Base-by-base conservation (phyloP, 1,140 invertebrate genomes). In the Spodoptera frugiperda region DNA sequence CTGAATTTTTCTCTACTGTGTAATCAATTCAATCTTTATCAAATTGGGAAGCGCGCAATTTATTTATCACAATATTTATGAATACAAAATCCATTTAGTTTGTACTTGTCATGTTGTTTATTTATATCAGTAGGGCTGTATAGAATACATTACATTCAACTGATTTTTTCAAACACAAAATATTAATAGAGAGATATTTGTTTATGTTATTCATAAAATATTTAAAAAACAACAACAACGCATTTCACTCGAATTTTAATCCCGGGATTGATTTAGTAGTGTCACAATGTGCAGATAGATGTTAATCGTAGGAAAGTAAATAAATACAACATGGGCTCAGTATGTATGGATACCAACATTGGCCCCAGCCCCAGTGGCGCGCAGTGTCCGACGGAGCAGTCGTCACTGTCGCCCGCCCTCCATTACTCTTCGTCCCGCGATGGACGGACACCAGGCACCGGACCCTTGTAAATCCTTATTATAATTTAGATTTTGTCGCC, bases 341-440 rank as follows among this genome's bases (percentile, higher is more conserved):
- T 25, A 25, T 39, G 33, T 39, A 6, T 39, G 2, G 1, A 10
- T 10, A 39, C 33, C 8, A 39, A 10, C 1, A 39, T 39, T 51
- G 12, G 0, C 48, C 12, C 17, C 25, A 30, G 19, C 12, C 4
- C 11, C 33, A 39, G 33, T 10, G 9, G 33, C 33, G 5, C 39
- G 12, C 19, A 0, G 70, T 33, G 49, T 17, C 30, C 12, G 33
- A 9, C 33, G 6, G 12, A 25, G 19, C 44, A 59, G 53, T 21
- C 25, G 68, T 72, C 39, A 19, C 9, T 55, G 51, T 59, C n/a
- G 44, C 2, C n/a, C 30, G 8, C 51, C 15, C n/a, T 21, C 30
- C 68, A 71, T 71, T 71, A 71, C 9, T 71, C 68, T 55, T 54
- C 51, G 68, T 54, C 51, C 57, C 39, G 33, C 53, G 17, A 12